phyloP scores from a whole-genome alignment of 2,888 invertebrate species.

The Hirudinaria manillensis region DNA sequence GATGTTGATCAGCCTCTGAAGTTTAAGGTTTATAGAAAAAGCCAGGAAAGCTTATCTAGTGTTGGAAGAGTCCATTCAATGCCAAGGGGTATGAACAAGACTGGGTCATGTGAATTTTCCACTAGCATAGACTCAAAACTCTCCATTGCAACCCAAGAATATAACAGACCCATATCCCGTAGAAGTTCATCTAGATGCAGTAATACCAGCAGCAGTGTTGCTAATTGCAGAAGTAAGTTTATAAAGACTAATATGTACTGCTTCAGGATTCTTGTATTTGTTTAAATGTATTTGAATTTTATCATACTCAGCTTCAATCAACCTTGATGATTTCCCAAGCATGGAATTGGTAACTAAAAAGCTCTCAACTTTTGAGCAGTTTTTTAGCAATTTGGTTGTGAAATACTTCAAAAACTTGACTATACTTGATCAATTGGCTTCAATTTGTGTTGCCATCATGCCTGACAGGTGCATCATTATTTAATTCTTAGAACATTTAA shows the following conservation, averaged over 20 bases:
- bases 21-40: constrained; percentile 28
- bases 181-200: constrained; percentile 26
- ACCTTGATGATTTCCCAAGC: constrained; percentile 33
- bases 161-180: constrained; percentile 11
- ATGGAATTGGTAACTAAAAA: constrained; percentile 21
- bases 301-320: neutral
- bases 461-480: constrained; percentile 30
- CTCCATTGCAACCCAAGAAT: constrained; percentile 19
- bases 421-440: constrained; percentile 30
- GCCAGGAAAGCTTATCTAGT: constrained; percentile 18
- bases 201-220: constrained; percentile 17
- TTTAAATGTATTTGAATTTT: too few relatives aligned
- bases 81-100: constrained; percentile 27
- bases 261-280: neutral
- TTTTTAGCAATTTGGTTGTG: constrained; percentile 27
- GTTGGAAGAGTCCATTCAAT: constrained; percentile 27
- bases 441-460: constrained; percentile 30
- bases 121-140: constrained; percentile 23
- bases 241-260: neutral
- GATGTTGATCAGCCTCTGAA: constrained; percentile 2
- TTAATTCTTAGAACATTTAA: constrained; percentile 13
- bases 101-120: constrained; percentile 7
- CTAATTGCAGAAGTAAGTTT: neutral
- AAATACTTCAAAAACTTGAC: constrained; percentile 31
- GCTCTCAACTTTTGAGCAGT: constrained; percentile 27